A percentile compares a stretch with the other conserved stretches of the same genome.
These are phyloP conservation scores for Phacellophora camtschatica DNA, from an alignment of 30 jellyfish, hydroid and myxozoan species.

Conservation along the genomic window DNA sequence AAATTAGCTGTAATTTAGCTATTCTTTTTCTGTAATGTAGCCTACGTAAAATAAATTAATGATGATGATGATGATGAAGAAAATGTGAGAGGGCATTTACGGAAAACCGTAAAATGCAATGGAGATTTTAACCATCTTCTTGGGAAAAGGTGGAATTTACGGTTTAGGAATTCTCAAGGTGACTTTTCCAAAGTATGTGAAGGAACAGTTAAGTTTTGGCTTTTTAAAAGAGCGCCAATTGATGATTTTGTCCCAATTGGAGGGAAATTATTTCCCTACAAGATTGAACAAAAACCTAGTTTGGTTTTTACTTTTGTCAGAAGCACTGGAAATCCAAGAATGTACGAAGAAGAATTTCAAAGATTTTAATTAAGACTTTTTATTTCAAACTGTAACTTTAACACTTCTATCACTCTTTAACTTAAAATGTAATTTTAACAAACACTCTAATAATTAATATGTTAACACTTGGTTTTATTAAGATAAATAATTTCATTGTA, in stretches of 20 bases:
- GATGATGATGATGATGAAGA: background rate
- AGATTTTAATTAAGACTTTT: too few relatives aligned
- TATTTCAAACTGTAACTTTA: too few relatives aligned
- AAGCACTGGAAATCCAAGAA: background rate
- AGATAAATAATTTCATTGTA: too few relatives aligned
- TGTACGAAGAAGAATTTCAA: background rate
- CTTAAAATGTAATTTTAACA: too few relatives aligned
- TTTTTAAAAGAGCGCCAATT: background rate
- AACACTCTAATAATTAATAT: too few relatives aligned
- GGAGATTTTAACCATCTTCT: background rate
- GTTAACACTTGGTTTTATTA: too few relatives aligned
- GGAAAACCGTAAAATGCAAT: background rate
- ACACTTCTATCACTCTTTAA: too few relatives aligned
- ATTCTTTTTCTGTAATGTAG: too few relatives aligned
- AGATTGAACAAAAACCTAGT: background rate
- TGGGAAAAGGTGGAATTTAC: background rate
- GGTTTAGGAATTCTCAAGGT: background rate
- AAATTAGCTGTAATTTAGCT: too few relatives aligned
- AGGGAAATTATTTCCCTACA: background rate
- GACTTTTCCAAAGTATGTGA: background rate
- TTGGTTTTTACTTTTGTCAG: background rate
- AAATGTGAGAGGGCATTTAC: background rate
- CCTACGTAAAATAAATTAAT: background rate
- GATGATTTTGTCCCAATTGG: background rate
- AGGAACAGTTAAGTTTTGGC: slow-evolving; percentile 3